phyloP scores from a whole-genome alignment of 2,113 vertebrate species.

The Bettongia penicillata region DNA sequence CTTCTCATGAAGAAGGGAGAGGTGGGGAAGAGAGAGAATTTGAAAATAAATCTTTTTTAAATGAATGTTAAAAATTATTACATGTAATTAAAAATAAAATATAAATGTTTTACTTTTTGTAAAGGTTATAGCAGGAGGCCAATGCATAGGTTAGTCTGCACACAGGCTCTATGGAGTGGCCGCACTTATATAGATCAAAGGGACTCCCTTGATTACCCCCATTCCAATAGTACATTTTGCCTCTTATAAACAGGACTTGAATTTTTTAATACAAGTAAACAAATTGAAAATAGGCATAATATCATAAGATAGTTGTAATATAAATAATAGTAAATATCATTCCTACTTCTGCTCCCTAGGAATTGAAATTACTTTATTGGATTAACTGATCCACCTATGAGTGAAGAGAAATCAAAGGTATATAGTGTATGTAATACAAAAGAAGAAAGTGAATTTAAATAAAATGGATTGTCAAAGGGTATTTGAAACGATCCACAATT shows the following conservation, averaged over 20 bases:
- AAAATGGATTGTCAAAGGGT: background rate
- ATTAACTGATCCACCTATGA: background rate
- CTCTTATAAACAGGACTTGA: background rate
- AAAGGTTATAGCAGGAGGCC: background rate
- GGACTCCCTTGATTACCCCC: background rate
- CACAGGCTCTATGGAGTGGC: background rate
- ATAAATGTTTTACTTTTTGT: background rate
- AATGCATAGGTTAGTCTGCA: background rate
- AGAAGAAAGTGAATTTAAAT: background rate
- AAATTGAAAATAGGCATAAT: background rate
- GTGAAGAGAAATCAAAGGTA: background rate
- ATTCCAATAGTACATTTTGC: background rate
- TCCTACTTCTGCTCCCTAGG: constrained; percentile 31
- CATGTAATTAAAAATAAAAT: background rate
- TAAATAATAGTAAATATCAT: background rate
- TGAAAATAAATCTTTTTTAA: background rate
- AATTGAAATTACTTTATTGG: background rate
- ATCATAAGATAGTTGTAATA: background rate
- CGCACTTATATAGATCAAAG: background rate
- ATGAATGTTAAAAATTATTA: background rate
- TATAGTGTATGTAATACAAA: background rate
- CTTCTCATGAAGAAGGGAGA: background rate
- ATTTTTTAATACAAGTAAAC: background rate
- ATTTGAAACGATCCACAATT: background rate
- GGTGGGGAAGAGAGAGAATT: background rate